A percentile compares a stretch with the other conserved stretches of the same genome.
Evolutionary conservation across 2,888 invertebrate species (phyloP).

Genomic region (Anthophora plumipes): DNA sequence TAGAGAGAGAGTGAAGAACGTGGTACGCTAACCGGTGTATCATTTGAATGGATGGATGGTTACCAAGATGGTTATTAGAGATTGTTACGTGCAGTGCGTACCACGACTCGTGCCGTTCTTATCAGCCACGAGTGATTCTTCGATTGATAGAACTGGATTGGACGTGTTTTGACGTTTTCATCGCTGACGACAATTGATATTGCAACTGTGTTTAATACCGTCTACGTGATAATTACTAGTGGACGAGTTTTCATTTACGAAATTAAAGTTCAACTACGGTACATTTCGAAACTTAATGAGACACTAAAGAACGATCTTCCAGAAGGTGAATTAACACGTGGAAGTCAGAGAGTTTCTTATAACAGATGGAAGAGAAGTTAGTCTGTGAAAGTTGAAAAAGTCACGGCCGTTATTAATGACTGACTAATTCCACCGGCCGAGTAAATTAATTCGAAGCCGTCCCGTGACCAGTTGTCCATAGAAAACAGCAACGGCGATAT

Average conservation of each 20-base stretch:
- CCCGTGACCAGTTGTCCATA: conserved; percentile 12
- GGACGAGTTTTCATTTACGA: too few species aligned
- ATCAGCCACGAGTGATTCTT: neutral
- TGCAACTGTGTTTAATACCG: neutral
- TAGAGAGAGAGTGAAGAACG: conserved; percentile 36
- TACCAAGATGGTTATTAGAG: conserved; percentile 58
- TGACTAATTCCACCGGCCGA: conserved; percentile 29
- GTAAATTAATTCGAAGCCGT: conserved; percentile 43
- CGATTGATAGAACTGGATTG: neutral
- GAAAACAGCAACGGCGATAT: neutral
- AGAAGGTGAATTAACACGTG: neutral
- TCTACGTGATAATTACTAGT: neutral
- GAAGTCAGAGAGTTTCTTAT: neutral
- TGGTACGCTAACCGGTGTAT: conserved; percentile 55
- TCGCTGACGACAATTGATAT: neutral
- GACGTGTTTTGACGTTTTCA: neutral
- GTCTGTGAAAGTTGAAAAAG: conserved; percentile 18
- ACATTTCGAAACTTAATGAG: too few species aligned
- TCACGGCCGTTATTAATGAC: conserved; percentile 38
- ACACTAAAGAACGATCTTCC: neutral
- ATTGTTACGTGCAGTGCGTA: conserved; percentile 32
- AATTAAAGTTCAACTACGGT: too few species aligned
- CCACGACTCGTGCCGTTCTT: conserved; percentile 16
- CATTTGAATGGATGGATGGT: conserved; percentile 56
- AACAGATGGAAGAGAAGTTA: neutral